Conservation (phyloP, 2,888 invertebrate genomes). For the Micropterix aruncella region DNA sequence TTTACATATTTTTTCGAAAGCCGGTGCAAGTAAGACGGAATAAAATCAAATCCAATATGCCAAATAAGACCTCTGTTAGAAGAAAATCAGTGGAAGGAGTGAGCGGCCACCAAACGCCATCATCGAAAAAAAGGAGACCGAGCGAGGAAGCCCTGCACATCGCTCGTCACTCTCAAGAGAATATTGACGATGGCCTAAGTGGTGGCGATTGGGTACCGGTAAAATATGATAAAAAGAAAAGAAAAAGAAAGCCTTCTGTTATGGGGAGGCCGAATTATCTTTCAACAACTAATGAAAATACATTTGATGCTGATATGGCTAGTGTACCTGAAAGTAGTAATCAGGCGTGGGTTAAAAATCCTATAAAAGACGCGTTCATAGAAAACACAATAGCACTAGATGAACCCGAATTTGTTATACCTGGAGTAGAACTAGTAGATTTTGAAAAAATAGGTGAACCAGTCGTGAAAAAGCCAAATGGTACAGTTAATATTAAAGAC, state of each 20-base stretch:
- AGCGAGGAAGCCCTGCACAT: slow-evolving; percentile 59
- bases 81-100: slow-evolving; percentile 54
- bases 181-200: slow-evolving; percentile 36
- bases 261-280: slow-evolving; percentile 9
- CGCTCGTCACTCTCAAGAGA: slow-evolving; percentile 41
- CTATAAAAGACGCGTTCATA: slow-evolving; percentile 25
- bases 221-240: slow-evolving; percentile 28
- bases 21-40: slow-evolving; percentile 25
- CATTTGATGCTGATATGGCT: slow-evolving; percentile 17
- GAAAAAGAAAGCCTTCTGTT: slow-evolving; percentile 27
- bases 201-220: slow-evolving; percentile 31
- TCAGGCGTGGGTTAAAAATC: slow-evolving; percentile 19
- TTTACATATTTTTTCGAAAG: slow-evolving; percentile 36
- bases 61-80: slow-evolving; percentile 25
- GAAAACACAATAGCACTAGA: slow-evolving; percentile 41
- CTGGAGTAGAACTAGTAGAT: slow-evolving; percentile 28
- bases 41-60: slow-evolving; percentile 21
- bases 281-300: slow-evolving; percentile 20
- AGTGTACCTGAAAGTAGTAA: background rate
- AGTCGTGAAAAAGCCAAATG: slow-evolving; percentile 4
- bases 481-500: slow-evolving; percentile 19
- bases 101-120: slow-evolving; percentile 34
- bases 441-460: slow-evolving; percentile 19
- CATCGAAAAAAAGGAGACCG: slow-evolving; percentile 48
- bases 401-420: slow-evolving; percentile 39